Evolutionary conservation across 2,888 invertebrate species (phyloP).

Genomic region (Biston stratarius): DNA sequence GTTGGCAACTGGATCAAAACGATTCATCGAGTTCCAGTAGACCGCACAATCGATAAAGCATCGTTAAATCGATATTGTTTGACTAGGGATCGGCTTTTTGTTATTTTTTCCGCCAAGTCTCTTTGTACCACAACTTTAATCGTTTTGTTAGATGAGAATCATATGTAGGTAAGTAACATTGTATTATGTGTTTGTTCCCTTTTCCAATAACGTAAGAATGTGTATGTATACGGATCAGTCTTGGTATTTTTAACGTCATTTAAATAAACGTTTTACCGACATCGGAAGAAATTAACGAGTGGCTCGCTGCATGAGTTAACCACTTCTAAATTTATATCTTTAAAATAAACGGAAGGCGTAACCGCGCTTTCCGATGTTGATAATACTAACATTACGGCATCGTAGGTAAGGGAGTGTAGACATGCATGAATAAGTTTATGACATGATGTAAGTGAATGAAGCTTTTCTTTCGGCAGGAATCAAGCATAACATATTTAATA

Average conservation of each 20-base stretch:
- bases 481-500: too few relatives aligned
- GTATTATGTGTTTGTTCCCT: constrained; percentile 10
- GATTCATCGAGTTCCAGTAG: constrained; percentile 12
- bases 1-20: constrained; percentile 18
- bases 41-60: constrained; percentile 14
- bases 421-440: neutral
- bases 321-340: constrained; percentile 34
- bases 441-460: neutral
- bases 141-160: constrained; percentile 3
- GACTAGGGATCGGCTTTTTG: constrained; percentile 14
- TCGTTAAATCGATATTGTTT: constrained; percentile 17
- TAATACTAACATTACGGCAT: neutral
- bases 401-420: neutral
- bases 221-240: constrained; percentile 7
- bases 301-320: constrained; percentile 27
- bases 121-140: constrained; percentile 5
- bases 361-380: constrained; percentile 1
- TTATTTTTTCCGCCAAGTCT: constrained; percentile 17
- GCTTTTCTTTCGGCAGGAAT: neutral
- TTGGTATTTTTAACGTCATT: constrained; percentile 33
- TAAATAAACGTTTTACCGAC: constrained; percentile 28
- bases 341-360: constrained; percentile 35
- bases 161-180: neutral
- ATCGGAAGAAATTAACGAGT: constrained; percentile 24
- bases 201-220: constrained; percentile 24